phyloP scores from a whole-genome alignment of 2,797 vertebrate species.

The Otolemur crassicaudatus region DNA sequence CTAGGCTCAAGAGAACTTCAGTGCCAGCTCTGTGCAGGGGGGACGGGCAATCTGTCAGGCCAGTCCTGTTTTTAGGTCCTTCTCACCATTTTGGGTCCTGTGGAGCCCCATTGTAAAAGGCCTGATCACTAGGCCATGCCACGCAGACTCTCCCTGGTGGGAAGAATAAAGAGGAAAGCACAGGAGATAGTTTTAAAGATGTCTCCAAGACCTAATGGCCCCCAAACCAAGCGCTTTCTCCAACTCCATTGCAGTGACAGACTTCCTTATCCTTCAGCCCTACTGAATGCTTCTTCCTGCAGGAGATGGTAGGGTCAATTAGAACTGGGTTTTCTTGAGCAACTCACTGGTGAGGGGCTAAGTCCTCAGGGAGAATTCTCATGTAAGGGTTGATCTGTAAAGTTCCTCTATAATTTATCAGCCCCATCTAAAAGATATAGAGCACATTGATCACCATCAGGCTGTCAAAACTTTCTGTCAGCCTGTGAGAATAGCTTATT shows the following conservation, averaged over 20 bases:
- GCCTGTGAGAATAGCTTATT: background rate
- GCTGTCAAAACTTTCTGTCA: conserved; percentile 6
- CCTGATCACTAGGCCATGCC: background rate
- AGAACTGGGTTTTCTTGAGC: background rate
- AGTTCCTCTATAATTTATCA: background rate
- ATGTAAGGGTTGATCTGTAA: background rate
- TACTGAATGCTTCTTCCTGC: background rate
- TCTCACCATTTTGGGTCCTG: background rate
- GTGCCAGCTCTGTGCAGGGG: background rate
- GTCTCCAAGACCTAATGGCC: background rate
- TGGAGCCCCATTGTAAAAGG: background rate
- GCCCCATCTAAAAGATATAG: background rate
- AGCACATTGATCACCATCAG: background rate
- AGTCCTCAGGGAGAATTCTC: background rate
- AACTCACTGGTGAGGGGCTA: background rate
- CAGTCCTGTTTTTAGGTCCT: background rate
- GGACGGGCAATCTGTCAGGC: background rate
- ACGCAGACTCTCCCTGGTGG: background rate
- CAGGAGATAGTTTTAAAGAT: fast-evolving
- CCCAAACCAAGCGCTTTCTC: background rate
- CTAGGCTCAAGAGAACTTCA: background rate
- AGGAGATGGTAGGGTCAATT: background rate
- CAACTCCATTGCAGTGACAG: fast-evolving
- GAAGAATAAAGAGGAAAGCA: background rate
- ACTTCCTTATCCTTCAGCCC: background rate